Conservation (phyloP, 35 echinoderm and acorn worm species). For the Ophiothrix spiculata region DNA sequence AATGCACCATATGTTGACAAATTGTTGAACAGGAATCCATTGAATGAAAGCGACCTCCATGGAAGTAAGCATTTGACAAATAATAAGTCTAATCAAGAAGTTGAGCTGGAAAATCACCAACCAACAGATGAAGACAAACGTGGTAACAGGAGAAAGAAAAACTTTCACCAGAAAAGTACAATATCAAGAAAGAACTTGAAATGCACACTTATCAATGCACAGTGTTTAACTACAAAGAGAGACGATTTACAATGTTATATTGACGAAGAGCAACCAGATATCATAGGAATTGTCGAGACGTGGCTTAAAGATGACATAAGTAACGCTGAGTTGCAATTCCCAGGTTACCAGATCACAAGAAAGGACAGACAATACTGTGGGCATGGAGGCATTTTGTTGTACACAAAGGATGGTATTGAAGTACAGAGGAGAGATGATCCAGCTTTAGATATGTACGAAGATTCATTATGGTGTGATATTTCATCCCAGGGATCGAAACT, state of each 20-base stretch:
- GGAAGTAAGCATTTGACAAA: too few relatives aligned
- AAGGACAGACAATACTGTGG: not conserved
- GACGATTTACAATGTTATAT: not conserved
- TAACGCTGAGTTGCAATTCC: not conserved
- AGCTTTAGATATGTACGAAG: not conserved
- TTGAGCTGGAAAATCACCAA: too few relatives aligned
- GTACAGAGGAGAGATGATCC: not conserved
- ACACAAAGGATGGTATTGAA: not conserved
- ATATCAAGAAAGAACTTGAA: not conserved
- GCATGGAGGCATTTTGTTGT: not conserved
- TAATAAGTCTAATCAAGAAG: too few relatives aligned
- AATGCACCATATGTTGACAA: too few relatives aligned
- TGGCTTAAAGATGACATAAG: not conserved
- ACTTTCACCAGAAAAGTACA: not conserved
- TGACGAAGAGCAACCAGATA: not conserved
- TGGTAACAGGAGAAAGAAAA: not conserved
- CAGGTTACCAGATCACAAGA: not conserved
- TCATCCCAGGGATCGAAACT: not conserved
- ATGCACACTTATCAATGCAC: not conserved
- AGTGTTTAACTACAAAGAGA: not conserved
- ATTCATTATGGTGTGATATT: not conserved
- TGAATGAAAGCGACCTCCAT: too few relatives aligned
- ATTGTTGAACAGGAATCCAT: too few relatives aligned
- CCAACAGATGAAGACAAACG: not conserved
- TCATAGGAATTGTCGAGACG: not conserved